Conservation (phyloP, 2,797 vertebrate species). For the Clarias pachynema region DNA sequence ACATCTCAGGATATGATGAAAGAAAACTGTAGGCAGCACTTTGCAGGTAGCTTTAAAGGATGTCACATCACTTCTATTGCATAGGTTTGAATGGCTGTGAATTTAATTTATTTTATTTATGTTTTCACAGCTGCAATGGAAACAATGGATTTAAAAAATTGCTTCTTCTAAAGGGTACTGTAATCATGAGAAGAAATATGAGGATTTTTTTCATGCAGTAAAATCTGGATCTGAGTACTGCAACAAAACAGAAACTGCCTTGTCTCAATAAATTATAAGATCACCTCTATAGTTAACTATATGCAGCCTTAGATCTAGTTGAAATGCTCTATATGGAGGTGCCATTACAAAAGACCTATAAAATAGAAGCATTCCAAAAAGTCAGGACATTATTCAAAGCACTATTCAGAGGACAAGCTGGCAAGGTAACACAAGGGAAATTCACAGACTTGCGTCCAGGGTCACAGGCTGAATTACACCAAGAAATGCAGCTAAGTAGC, state of each 20-base stretch:
- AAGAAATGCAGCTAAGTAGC: too few relatives aligned
- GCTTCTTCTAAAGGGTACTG: neutral
- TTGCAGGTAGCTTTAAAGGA: conserved; percentile 54
- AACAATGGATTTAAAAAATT: neutral
- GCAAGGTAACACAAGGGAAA: neutral
- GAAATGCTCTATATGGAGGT: neutral
- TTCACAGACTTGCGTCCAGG: neutral
- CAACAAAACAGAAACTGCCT: neutral
- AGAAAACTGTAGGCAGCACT: conserved; percentile 48
- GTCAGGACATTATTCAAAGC: neutral
- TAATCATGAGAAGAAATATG: neutral
- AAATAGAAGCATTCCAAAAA: neutral
- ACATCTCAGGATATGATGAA: conserved; percentile 54
- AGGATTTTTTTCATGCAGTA: neutral
- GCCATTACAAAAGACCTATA: neutral
- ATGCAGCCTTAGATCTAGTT: neutral
- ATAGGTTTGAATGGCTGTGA: conserved; percentile 1
- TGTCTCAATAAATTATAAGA: neutral
- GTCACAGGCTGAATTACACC: neutral
- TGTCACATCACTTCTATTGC: conserved; percentile 33
- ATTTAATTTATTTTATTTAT: conserved; percentile 13
- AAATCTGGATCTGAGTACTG: neutral
- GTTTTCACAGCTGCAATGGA: conserved; percentile 4
- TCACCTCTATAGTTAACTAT: neutral
- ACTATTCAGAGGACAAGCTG: neutral